Conservation (phyloP, 2,113 vertebrate genomes). For the Dasyprocta punctata region DNA sequence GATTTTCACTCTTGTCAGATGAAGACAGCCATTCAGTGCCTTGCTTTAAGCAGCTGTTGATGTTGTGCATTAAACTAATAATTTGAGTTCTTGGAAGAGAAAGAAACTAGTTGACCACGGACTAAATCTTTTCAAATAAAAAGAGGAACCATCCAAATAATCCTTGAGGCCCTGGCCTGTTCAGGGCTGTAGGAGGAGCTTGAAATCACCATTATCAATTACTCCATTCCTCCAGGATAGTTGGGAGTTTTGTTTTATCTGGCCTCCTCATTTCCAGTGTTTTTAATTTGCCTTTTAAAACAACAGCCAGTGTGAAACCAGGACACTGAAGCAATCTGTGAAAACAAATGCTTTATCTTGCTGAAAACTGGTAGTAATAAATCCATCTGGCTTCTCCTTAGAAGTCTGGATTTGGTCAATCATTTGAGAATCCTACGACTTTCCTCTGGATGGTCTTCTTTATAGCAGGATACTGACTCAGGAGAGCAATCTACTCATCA, state of each 20-base stretch:
- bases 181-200: background rate
- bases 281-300: slow-evolving; percentile 81
- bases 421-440: slow-evolving; percentile 62
- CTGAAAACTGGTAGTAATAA: slow-evolving; percentile 77
- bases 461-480: slow-evolving; percentile 56
- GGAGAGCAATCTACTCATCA: background rate
- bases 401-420: slow-evolving; percentile 68
- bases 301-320: slow-evolving; percentile 68
- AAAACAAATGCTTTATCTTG: slow-evolving; percentile 73
- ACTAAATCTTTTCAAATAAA: slow-evolving; percentile 46
- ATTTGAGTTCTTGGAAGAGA: slow-evolving; percentile 40
- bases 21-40: background rate
- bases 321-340: slow-evolving; percentile 70
- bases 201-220: slow-evolving; percentile 58
- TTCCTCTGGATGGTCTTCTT: background rate
- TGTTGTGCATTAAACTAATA: slow-evolving; percentile 24
- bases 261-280: slow-evolving; percentile 66
- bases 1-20: background rate
- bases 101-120: background rate
- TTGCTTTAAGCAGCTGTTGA: slow-evolving; percentile 17
- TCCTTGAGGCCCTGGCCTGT: background rate
- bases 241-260: slow-evolving; percentile 66
- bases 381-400: slow-evolving; percentile 70
- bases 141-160: background rate
- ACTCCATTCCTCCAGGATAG: slow-evolving; percentile 44